A percentile compares a stretch with the other conserved stretches of the same genome.
These are phyloP conservation scores for Chelonia mydas DNA, from an alignment of 2,797 vertebrate genomes.

Conservation along the genomic window DNA sequence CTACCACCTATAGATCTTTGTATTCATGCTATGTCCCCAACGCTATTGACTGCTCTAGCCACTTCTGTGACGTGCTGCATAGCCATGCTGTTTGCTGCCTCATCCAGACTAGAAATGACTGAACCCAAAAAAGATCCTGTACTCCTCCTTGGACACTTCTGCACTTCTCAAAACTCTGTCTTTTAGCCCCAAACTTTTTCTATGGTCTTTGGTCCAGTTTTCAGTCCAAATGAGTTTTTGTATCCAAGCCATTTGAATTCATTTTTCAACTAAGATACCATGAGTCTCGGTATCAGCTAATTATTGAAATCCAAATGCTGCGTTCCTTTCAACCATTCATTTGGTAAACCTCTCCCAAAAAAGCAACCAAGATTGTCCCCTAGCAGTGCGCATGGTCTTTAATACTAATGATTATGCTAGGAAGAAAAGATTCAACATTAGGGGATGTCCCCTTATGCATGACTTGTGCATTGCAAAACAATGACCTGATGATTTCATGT, in stretches of 20 bases:
- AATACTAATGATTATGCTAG: neutral
- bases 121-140: neutral
- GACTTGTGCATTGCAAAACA: neutral
- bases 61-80: neutral
- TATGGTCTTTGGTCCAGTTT: no score
- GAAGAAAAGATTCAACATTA: neutral
- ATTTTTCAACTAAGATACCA: neutral
- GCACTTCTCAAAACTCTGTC: neutral
- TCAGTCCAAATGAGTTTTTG: neutral
- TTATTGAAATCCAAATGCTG: neutral
- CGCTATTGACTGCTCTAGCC: neutral
- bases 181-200: neutral
- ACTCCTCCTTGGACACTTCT: neutral
- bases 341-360: no score
- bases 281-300: neutral
- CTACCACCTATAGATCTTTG: rapidly evolving
- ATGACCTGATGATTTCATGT: neutral
- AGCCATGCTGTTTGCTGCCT: neutral
- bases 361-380: neutral
- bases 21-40: neutral
- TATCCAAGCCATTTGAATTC: neutral
- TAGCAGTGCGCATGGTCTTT: no score
- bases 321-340: no score
- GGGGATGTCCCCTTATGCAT: no score
- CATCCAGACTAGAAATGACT: neutral